Percentiles rank a stretch among this genome's conserved stretches.
Evolutionary conservation across 1,140 invertebrate species (phyloP).

Genomic region (Prorops nasuta): DNA sequence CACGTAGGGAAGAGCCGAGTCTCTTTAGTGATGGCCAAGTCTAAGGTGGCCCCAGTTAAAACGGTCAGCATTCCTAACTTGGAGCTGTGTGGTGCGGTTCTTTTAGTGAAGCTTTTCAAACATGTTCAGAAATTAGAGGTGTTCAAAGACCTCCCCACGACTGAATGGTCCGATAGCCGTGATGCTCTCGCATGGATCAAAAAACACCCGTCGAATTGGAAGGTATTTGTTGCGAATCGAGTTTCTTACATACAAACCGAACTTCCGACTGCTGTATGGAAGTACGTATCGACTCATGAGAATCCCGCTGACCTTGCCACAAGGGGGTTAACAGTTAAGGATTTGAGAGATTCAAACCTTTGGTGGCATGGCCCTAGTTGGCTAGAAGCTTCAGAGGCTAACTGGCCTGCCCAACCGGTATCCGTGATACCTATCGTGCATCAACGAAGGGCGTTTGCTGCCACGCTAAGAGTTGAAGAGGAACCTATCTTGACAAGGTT

Average conservation of each 20-base stretch:
- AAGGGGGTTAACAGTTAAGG: too few relatives aligned
- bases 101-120: background rate
- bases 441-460: too few relatives aligned
- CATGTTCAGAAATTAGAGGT: background rate
- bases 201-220: background rate
- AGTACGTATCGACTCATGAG: too few relatives aligned
- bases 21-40: background rate
- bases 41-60: background rate
- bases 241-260: background rate
- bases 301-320: too few relatives aligned
- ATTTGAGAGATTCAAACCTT: too few relatives aligned
- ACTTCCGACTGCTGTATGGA: background rate
- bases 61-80: background rate
- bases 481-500: too few relatives aligned
- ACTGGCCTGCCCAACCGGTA: too few relatives aligned
- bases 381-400: too few relatives aligned
- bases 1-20: background rate
- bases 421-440: too few relatives aligned
- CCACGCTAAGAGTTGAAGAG: too few relatives aligned
- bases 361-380: too few relatives aligned
- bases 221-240: background rate
- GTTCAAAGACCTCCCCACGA: background rate
- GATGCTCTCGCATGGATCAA: background rate
- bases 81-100: conserved; percentile 1
- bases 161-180: background rate